Base-by-base conservation (phyloP, 2,113 vertebrate species). In the zebrafish (Danio rerio) region DNA sequence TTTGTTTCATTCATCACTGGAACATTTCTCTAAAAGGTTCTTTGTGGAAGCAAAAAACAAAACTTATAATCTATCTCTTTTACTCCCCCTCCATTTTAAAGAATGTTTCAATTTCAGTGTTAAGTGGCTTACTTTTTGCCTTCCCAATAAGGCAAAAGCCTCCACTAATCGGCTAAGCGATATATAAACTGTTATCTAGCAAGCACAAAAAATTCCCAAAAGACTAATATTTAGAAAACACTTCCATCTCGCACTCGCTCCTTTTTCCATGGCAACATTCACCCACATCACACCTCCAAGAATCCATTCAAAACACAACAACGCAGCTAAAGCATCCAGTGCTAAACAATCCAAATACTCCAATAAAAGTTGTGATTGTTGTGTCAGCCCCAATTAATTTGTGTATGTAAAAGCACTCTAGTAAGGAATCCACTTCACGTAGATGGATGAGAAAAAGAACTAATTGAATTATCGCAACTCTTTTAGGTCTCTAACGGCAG, bases 381-480 rank as follows among this genome's bases (percentile, higher is more conserved):
- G 74, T 77, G 68, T 40, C 31, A 47, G 11, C 61, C 40, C 78
- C 68, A 85, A 83, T 85, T 85, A 73, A 87, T 83, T 80, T 81
- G 81, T 55, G 21, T 6, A 16, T 42, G 55, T 73, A 47, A 82
- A 74, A 78, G 62, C 77, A 72, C 77, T 82, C 76, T 81, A 69
- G 20, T 76, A 68, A 62, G 55, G 53, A 75, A 65, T 72, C 16
- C 81, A 61, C 81, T 84, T 78, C 66, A 56, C 52, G 66, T 62
- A 85, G 81, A 21, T 80, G 83, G 59, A 87, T 83, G 71, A 68
- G 68, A 31, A 31, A 81, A 83, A 85, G 81, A 62, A 68, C 78
- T 85, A 81, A 85, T 85, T 83, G 84, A 81, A 83, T 71, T 21
- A 83, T 83, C 84, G 77, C 82, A 77, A 79, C 21, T 73, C 65